phyloP scores from a whole-genome alignment of 2,888 invertebrate species.

The Yponomeuta plumbellus region DNA sequence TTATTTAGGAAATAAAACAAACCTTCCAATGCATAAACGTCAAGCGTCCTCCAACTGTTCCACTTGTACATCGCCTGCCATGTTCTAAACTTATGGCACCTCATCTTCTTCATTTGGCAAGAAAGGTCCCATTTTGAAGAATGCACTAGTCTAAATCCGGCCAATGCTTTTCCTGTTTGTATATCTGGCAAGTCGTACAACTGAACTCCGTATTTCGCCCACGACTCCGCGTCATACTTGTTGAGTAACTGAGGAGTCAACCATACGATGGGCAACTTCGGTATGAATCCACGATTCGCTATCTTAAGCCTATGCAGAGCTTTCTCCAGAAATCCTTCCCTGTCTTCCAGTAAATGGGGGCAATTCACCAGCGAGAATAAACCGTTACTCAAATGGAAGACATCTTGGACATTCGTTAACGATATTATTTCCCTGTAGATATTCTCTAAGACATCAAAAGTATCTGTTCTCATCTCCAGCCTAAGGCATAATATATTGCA shows the following conservation, averaged over 20 bases:
- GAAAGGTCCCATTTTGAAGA: slow-evolving; percentile 90
- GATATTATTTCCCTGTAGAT: slow-evolving; percentile 83
- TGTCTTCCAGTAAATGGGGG: slow-evolving; percentile 80
- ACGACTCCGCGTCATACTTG: slow-evolving; percentile 65
- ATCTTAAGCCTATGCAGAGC: slow-evolving; percentile 75
- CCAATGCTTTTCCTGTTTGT: slow-evolving; percentile 79
- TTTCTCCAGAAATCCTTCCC: slow-evolving; percentile 83
- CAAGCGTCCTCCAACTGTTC: slow-evolving; percentile 78
- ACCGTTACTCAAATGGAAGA: slow-evolving; percentile 87
- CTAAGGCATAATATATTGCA: slow-evolving; percentile 87
- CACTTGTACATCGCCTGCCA: slow-evolving; percentile 91
- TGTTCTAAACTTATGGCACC: slow-evolving; percentile 64
- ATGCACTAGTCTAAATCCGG: slow-evolving; percentile 69
- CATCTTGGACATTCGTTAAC: slow-evolving; percentile 82
- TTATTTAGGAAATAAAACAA: no score
- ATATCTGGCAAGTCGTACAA: slow-evolving; percentile 84
- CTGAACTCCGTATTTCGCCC: slow-evolving; percentile 78
- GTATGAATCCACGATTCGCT: slow-evolving; percentile 75
- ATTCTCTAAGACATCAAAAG: slow-evolving; percentile 81
- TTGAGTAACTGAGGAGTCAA: slow-evolving; percentile 78
- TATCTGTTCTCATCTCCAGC: slow-evolving; percentile 81
- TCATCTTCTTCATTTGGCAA: slow-evolving; percentile 58
- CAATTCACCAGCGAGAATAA: slow-evolving; percentile 82
- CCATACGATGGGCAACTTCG: slow-evolving; percentile 80
- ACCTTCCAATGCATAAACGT: no score